phyloP scores from a whole-genome alignment of 23 tunicate species.

The Halocynthia roretzi region DNA sequence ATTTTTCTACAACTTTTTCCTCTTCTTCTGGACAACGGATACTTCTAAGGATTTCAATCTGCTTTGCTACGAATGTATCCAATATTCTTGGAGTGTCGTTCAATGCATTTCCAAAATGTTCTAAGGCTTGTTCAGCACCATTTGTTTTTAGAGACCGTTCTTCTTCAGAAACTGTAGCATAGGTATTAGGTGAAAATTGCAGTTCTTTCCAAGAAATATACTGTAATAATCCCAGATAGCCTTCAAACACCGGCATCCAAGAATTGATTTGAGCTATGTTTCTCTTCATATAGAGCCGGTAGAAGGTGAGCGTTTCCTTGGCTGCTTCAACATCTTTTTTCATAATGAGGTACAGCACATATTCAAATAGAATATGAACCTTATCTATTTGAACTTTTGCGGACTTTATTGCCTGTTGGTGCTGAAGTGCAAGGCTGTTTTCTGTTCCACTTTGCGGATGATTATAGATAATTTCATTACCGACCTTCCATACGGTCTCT shows the following conservation, averaged over 20 bases:
- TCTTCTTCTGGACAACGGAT: neutral
- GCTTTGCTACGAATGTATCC: conserved; percentile 7
- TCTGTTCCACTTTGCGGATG: neutral
- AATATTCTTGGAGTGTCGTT: neutral
- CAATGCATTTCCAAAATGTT: conserved; percentile 7
- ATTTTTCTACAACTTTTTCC: neutral
- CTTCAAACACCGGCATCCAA: conserved; percentile 19
- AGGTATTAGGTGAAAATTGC: neutral
- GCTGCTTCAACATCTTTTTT: conserved; percentile 11
- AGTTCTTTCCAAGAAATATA: conserved; percentile 17
- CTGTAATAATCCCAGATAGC: conserved; percentile 16
- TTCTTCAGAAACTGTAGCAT: neutral
- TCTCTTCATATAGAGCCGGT: neutral
- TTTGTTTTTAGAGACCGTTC: neutral
- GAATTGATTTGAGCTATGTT: neutral
- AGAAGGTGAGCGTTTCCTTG: neutral
- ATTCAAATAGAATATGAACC: neutral
- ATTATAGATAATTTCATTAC: conserved; percentile 20
- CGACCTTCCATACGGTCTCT: conserved; percentile 8
- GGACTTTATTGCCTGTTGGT: neutral
- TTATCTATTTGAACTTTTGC: neutral
- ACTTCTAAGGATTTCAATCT: neutral
- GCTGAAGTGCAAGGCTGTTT: neutral
- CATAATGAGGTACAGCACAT: conserved; percentile 3
- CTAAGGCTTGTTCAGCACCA: conserved; percentile 1